phyloP scores from a whole-genome alignment of 37 sponge, comb jelly and placozoan genomes.

The Amphimedon queenslandica region DNA sequence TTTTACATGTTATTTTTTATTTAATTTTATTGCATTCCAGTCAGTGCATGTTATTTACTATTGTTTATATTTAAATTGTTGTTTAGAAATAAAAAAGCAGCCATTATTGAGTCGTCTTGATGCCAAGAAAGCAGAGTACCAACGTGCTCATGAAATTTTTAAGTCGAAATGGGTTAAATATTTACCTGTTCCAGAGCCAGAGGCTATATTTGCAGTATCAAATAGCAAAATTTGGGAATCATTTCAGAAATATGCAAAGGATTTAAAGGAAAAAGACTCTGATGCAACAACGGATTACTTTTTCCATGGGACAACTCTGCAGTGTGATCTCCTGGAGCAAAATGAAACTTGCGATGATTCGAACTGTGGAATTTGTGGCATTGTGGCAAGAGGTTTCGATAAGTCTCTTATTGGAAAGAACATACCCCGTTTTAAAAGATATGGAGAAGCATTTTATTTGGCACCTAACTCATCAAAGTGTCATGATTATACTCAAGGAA shows the following conservation, averaged over 20 bases:
- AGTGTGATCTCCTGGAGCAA: background rate
- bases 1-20: too few relatives aligned
- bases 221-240: conserved; percentile 4
- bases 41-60: too few relatives aligned
- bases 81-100: background rate
- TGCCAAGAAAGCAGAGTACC: conserved; percentile 16
- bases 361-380: conserved; percentile 27
- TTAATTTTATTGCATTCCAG: too few relatives aligned
- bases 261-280: background rate
- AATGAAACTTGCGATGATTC: background rate
- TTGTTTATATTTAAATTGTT: too few relatives aligned
- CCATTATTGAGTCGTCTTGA: background rate
- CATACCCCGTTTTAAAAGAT: conserved; percentile 57
- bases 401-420: conserved; percentile 15
- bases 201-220: conserved; percentile 42
- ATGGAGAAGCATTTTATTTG: conserved; percentile 70
- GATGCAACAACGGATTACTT: conserved; percentile 17
- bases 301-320: conserved; percentile 4
- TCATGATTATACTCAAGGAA: conserved; percentile 78
- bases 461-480: conserved; percentile 81
- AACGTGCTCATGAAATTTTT: conserved; percentile 28
- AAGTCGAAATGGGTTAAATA: conserved; percentile 31
- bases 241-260: conserved; percentile 12
- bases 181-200: conserved; percentile 12
- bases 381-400: conserved; percentile 13